Base-by-base conservation (phyloP, 2,113 vertebrate genomes). In the Perca fluviatilis region DNA sequence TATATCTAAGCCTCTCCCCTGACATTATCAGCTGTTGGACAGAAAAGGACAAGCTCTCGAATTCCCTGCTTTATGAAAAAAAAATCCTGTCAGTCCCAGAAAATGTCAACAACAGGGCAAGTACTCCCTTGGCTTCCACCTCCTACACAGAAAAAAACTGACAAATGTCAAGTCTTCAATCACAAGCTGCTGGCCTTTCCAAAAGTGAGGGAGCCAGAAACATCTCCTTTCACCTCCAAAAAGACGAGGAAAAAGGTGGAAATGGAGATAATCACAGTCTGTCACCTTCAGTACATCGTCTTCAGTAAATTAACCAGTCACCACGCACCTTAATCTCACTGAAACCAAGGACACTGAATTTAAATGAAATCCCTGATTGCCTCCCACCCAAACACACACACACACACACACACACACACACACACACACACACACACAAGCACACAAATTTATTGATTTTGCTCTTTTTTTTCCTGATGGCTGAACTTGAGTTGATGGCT, bases 151-250 rank as follows among this genome's bases (percentile, higher is more conserved):
- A 70, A 14, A 62, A 8, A 80, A 83, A 80, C 43, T 64, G 81
- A 88, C 85, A 88, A 91, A 94, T 88, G 88, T 76, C 90, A 91
- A 67, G 47, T 64, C 67, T 83, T 92, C 87, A 88, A 81, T 89
- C 85, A 84, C 10, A 0, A 60, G 77, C 69, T 23, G 36, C 62
- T 89, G 85, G 87, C 86, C 86, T 93, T 89, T 88, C 23, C 47
- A 67, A 83, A 74, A 30, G 19, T 0, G 62, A 30, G 9, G 4
- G 15, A 74, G 82, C 21, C 40, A 79, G 69, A 86, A 77, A 77
- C 62, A 23, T 61, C 64, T 21, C 1, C 53, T 40, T 79, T 70
- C 70, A 67, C 71, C 70, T 71, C 33, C 30, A 64, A 27, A 81
- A 60, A 36, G 19, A 71, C 21, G 30, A 47, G 2, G 3, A 33